Evolutionary conservation across 2,888 invertebrate species (phyloP), one percentile per base, ranked within the genome.

Genomic region (Netelia fuscicornis): DNA sequence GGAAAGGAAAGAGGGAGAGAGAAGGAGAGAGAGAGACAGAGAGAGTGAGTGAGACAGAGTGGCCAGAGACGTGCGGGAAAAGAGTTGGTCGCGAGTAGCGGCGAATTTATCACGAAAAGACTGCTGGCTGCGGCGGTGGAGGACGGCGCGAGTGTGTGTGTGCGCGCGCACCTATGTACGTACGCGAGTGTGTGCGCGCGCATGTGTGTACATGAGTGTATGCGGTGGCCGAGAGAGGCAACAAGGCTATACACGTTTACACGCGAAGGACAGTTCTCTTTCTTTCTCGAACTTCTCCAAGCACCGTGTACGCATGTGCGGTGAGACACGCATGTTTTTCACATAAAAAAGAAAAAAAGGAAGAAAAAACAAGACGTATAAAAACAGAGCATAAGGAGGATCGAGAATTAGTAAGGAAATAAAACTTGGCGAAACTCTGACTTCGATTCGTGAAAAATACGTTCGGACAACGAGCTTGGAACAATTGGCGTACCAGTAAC

Each of bases 301-400:
- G n/a, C n/a, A 52, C 42, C 58, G 77, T 78, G 64, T 83, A 85
- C 84, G 86, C 81, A 80, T 82, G 81, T 68, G 86, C 85, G 80
- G 62, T 83, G 84, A 71, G 68, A 44, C 76, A 65, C 80, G 71
- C 80, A 76, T 71, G 72, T 80, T 81, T 72, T 62, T 67, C 64
- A 72, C 48, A 25, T 9, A 52, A 64, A 54, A 64, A 44, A n/a
- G n/a, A 44, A 25, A 42, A 42, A 11, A 20, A 54, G 42, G 37
- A 75, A 52, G 52, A 75, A 25, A 17, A 54, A 17, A 72, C n/a
- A 72, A 58, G 6, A 20, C 37, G 5, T 5, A 37, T 37, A 54
- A 65, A 67, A 17, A 64, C 30, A 64, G 30, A 42, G 72, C 23
- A 72, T 23, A 48, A 48, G 13, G 11, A 48, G 13, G 3, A 20